These are phyloP conservation scores for Trematomus bernacchii DNA, from an alignment of 2,797 vertebrate genomes.

Conservation along the genomic window DNA sequence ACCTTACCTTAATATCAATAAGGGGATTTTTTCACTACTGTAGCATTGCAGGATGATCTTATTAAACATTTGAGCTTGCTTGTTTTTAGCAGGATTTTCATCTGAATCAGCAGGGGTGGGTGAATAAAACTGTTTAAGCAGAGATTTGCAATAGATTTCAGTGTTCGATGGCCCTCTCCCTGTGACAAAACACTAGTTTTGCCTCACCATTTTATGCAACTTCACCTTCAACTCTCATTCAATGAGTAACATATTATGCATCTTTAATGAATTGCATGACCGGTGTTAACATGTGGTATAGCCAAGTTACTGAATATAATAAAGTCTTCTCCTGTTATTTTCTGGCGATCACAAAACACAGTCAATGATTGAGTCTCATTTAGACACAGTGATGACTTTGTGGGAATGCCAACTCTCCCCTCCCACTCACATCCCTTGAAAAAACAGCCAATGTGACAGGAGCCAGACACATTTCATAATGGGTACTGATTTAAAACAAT, in stretches of 20 bases:
- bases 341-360: conserved; percentile 13
- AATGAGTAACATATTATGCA: conserved; percentile 16
- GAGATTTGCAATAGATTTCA: conserved; percentile 36
- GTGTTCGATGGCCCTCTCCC: background rate
- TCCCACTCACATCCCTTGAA: conserved; percentile 8
- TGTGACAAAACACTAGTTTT: background rate
- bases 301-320: background rate
- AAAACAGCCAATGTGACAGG: conserved; percentile 16
- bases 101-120: conserved; percentile 25
- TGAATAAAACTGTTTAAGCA: conserved; percentile 24
- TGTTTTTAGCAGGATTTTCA: conserved; percentile 29
- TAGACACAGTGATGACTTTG: conserved; percentile 8
- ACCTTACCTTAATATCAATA: conserved; percentile 17
- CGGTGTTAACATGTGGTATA: background rate
- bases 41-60: conserved; percentile 21
- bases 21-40: conserved; percentile 32
- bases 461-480: conserved; percentile 36
- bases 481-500: conserved; percentile 15
- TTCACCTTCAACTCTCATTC: background rate
- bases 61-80: conserved; percentile 37
- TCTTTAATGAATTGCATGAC: background rate
- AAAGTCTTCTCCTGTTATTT: background rate
- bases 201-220: conserved; percentile 24
- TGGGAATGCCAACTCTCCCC: conserved; percentile 20
- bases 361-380: conserved; percentile 32